Evolutionary conservation across 2,113 vertebrate genomes (phyloP).

Genomic region (Podarcis muralis): DNA sequence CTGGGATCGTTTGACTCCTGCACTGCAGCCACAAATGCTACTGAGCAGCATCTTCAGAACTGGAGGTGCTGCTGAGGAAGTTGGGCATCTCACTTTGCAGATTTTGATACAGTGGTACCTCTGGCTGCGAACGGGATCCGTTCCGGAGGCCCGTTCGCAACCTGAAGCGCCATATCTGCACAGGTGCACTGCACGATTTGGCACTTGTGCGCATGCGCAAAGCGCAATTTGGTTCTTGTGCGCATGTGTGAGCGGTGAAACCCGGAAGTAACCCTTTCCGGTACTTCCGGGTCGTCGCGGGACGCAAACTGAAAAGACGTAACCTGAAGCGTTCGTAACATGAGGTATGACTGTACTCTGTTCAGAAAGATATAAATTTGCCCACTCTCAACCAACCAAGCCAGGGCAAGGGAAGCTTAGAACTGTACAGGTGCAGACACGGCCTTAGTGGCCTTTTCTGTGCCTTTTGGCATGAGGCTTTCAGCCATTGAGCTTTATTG

Average conservation of each 20-base stretch:
- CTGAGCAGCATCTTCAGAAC: neutral
- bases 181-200: too few species aligned
- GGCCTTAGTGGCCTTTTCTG: neutral
- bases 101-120: neutral
- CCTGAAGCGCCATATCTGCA: too few species aligned
- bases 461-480: neutral
- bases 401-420: neutral
- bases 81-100: neutral
- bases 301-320: too few species aligned
- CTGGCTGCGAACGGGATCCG: too few species aligned
- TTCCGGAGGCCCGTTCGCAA: too few species aligned
- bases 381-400: neutral
- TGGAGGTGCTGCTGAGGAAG: neutral
- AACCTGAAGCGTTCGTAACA: too few species aligned
- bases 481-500: neutral
- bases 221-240: too few species aligned
- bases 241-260: too few species aligned
- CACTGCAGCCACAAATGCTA: neutral
- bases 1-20: neutral
- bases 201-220: too few species aligned
- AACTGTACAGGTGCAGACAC: neutral
- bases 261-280: too few species aligned
- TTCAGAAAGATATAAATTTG: neutral
- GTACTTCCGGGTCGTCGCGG: too few species aligned
- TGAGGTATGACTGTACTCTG: too few species aligned